These are phyloP conservation scores for Tangara arthus DNA, from an alignment of 2,797 vertebrate genomes.

Conservation along the genomic window DNA sequence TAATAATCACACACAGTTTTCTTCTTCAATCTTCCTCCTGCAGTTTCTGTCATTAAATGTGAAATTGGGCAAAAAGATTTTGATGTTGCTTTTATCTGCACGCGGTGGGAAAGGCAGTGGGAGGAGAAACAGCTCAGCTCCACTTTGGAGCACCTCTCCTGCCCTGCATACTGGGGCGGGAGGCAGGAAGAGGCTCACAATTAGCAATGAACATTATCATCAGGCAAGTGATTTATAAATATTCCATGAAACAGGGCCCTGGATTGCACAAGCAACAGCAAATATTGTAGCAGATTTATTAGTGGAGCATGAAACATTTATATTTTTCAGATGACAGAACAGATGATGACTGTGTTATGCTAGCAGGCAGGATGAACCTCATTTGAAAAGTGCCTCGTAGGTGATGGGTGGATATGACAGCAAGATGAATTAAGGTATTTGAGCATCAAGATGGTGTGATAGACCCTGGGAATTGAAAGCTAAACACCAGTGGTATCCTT, in stretches of 20 bases:
- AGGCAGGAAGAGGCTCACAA: slow-evolving; percentile 3
- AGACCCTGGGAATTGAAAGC: slow-evolving; percentile 56
- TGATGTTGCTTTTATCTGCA: not conserved
- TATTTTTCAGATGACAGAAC: slow-evolving; percentile 65
- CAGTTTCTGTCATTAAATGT: not conserved
- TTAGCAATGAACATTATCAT: slow-evolving; percentile 65
- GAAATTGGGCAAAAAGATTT: not conserved
- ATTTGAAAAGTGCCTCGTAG: slow-evolving; percentile 32
- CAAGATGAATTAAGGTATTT: slow-evolving; percentile 62
- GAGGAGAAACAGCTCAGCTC: not conserved
- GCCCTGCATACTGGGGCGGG: not conserved
- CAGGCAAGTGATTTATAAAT: slow-evolving; percentile 58
- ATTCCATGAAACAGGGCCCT: slow-evolving; percentile 37
- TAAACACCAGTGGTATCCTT: slow-evolving; percentile 19
- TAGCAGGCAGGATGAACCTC: slow-evolving; percentile 63
- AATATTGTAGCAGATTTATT: slow-evolving; percentile 66
- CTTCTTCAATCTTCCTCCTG: not conserved
- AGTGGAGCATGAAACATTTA: slow-evolving; percentile 58
- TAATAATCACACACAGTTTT: not conserved
- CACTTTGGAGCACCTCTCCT: not conserved
- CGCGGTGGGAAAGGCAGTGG: not conserved
- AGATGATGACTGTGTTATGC: slow-evolving; percentile 67
- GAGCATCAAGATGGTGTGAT: slow-evolving; percentile 29
- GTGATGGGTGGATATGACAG: slow-evolving; percentile 54
- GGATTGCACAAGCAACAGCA: slow-evolving; percentile 36